Evolutionary conservation across 2,888 invertebrate genomes (phyloP), one percentile per base, ranked within the genome.

Genomic region (Protonemura montana): DNA sequence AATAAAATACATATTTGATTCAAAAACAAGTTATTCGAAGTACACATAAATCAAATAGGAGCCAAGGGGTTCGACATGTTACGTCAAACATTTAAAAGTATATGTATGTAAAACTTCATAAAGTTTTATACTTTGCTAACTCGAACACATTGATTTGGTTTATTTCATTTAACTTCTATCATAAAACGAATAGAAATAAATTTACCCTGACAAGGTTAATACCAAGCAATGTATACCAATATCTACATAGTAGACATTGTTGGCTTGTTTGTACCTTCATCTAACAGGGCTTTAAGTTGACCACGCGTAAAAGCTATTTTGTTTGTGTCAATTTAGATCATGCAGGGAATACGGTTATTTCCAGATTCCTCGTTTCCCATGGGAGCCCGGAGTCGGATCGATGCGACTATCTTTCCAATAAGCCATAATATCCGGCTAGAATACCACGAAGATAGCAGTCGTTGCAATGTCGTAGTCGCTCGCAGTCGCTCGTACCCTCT

Each of bases 381-480:
- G 78, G 78, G 76, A 76, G 21, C 26, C 7, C 7, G 26, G 28
- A 78, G 0, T 13, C n/a, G 78, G 78, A 28, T 78, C 78, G 78
- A 78, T 78, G 28, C 78, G 26, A 5, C 78, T 78, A 78, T 78
- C 78, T 25, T 78, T 2, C 78, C 78, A 78, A 78, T 78, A 78
- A 78, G 28, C 78, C 78, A 78, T 21, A 59, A 59, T 59, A 78
- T 78, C 28, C 78, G 6, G 28, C 78, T 21, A 5, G 21, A 27
- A 5, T 28, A 25, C 28, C 59, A 21, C 59, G 21, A 59, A 21
- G 21, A 21, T 21, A 59, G 59, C 21, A 10, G 59, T 13, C 59
- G 13, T 2, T 59, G 59, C 21, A 21, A 59, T 59, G 59, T 59
- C 59, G 59, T 21, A 35, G 5, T 35, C 35, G 35, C 3, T 35